phyloP scores from a whole-genome alignment of 2,888 invertebrate species.

The Ophion costatus region DNA sequence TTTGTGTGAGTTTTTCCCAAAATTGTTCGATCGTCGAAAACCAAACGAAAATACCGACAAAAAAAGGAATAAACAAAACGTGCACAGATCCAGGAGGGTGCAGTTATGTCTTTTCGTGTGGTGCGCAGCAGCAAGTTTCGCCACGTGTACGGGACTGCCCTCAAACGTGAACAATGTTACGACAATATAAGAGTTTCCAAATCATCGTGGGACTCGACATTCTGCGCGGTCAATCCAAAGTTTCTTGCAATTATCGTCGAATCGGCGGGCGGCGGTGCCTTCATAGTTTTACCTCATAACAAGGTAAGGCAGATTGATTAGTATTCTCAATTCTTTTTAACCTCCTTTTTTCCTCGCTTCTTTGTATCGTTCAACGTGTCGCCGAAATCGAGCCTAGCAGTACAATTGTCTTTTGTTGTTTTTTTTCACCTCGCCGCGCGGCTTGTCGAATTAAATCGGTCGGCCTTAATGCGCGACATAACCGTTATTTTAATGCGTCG shows the following conservation, averaged over 20 bases:
- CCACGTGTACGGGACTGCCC: conserved; percentile 96
- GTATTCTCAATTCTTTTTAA: conserved; percentile 35
- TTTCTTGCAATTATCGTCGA: conserved; percentile 98
- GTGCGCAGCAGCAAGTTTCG: conserved; percentile 99
- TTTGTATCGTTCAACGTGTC: neutral
- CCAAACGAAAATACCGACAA: conserved; percentile 24
- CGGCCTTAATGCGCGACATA: conserved; percentile 60
- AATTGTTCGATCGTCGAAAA: conserved; percentile 44
- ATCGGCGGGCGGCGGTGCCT: conserved; percentile 97
- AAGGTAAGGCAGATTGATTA: conserved; percentile 87
- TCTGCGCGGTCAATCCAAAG: conserved; percentile 99
- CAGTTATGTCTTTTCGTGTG: conserved; percentile 96
- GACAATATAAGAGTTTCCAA: conserved; percentile 98
- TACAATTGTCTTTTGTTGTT: conserved; percentile 15
- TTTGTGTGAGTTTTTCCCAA: conserved; percentile 26
- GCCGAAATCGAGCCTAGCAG: neutral
- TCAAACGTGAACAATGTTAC: conserved; percentile 98
- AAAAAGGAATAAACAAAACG: conserved; percentile 21
- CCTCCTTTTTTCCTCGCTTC: conserved; percentile 16
- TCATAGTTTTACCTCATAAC: conserved; percentile 96
- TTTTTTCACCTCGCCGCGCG: conserved; percentile 28
- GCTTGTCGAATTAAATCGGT: conserved; percentile 54
- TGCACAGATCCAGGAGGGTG: conserved; percentile 70
- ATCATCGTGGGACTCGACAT: conserved; percentile 99
- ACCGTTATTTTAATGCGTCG: conserved; percentile 63